Conservation (phyloP, 2,113 vertebrate species). For the Acanthisitta chloris region DNA sequence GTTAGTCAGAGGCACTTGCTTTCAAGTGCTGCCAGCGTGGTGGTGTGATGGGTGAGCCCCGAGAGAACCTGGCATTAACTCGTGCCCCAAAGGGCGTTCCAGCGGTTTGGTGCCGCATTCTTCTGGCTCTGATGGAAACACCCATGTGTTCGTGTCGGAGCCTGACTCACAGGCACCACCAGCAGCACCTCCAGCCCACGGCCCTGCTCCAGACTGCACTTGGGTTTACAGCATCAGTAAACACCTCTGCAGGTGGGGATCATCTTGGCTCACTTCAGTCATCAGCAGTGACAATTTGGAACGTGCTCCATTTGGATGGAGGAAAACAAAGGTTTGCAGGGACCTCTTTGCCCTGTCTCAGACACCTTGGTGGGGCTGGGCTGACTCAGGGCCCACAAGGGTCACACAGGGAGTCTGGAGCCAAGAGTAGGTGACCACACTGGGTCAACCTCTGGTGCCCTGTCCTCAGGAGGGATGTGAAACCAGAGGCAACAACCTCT, state of each 20-base stretch:
- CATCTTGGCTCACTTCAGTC: neutral
- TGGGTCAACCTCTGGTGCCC: neutral
- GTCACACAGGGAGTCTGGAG: neutral
- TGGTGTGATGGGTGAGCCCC: neutral
- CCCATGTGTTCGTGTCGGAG: neutral
- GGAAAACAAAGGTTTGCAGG: neutral
- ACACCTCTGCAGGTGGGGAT: neutral
- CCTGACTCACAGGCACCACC: neutral
- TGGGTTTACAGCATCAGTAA: neutral
- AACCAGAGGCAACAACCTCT: rapidly evolving
- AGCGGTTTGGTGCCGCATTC: neutral
- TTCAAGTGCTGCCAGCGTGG: conserved; percentile 21
- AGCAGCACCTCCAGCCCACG: neutral
- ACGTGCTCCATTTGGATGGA: neutral
- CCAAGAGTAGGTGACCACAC: neutral
- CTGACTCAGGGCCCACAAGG: neutral
- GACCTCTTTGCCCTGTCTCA: neutral
- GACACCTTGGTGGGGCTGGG: neutral
- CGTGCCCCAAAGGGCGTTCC: neutral
- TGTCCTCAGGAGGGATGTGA: neutral
- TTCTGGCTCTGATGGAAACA: neutral
- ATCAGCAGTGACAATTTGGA: no score
- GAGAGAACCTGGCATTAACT: neutral
- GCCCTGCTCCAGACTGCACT: neutral
- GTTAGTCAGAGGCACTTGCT: neutral